Percentiles rank a stretch among this genome's conserved stretches.
Evolutionary conservation across 2,888 invertebrate species (phyloP).

Genomic region (Bhutanitis thaidina): DNA sequence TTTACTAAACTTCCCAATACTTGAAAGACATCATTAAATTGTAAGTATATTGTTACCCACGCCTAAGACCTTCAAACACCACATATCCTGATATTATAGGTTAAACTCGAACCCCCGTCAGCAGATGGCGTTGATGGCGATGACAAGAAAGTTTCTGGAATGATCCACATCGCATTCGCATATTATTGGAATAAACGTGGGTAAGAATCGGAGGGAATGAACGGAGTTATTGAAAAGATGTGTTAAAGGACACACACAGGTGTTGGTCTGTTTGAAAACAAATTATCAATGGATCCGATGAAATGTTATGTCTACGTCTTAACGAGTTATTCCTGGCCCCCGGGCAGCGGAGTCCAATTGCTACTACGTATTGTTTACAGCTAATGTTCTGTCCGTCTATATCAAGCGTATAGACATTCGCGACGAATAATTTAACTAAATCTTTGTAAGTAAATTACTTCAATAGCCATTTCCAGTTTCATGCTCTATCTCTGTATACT

Average conservation of each 20-base stretch:
- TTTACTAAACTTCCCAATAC: too few species aligned
- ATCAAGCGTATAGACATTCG: background rate
- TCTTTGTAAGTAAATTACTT: too few species aligned
- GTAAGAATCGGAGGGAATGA: background rate
- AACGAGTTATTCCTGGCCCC: constrained; percentile 20
- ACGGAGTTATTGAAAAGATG: background rate
- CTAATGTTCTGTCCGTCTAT: constrained; percentile 1
- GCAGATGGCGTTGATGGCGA: background rate
- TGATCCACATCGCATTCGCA: background rate
- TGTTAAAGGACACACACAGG: background rate
- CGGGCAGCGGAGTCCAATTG: background rate
- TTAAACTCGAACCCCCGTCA: too few species aligned
- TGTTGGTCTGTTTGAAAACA: constrained; percentile 16
- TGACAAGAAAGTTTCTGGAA: background rate
- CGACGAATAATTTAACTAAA: too few species aligned
- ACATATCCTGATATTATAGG: too few species aligned
- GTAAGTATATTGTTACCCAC: too few species aligned
- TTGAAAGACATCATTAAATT: too few species aligned
- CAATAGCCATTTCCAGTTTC: too few species aligned
- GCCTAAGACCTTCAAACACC: too few species aligned
- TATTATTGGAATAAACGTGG: background rate
- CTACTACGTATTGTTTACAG: constrained; percentile 9
- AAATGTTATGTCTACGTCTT: constrained; percentile 28
- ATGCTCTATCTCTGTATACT: too few species aligned
- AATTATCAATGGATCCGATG: constrained; percentile 14